These are phyloP conservation scores for Lochmaea capreae DNA, from an alignment of 2,888 invertebrate species.

Conservation along the genomic window DNA sequence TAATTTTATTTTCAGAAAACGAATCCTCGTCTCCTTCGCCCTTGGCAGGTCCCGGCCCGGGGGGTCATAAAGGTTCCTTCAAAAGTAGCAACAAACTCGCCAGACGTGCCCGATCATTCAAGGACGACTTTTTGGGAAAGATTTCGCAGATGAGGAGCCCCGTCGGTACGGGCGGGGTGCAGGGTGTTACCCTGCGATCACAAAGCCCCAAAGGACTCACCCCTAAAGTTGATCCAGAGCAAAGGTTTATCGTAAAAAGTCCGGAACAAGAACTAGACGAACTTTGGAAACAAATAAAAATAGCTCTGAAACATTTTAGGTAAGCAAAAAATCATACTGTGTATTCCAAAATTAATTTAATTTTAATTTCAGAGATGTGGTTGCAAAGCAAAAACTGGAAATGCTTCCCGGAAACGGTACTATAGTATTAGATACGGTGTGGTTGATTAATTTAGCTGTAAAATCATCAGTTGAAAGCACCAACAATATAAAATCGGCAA, in stretches of 20 bases:
- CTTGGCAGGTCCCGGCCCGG: conserved; percentile 66
- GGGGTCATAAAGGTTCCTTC: conserved; percentile 80
- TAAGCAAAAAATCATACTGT: conserved; percentile 22
- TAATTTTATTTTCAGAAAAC: conserved; percentile 56
- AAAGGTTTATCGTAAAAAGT: conserved; percentile 53
- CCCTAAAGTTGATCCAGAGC: conserved; percentile 49
- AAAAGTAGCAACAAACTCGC: conserved; percentile 85
- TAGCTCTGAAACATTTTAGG: conserved; percentile 86
- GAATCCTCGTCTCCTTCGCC: conserved; percentile 59
- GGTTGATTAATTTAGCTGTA: conserved; percentile 78
- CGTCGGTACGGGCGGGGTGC: conserved; percentile 39
- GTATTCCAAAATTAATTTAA: conserved; percentile 1
- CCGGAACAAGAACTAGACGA: conserved; percentile 58
- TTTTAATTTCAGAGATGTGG: conserved; percentile 83
- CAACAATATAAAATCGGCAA: conserved; percentile 80
- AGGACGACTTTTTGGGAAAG: conserved; percentile 90
- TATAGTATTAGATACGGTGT: conserved; percentile 91
- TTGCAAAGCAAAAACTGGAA: conserved; percentile 90
- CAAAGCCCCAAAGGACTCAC: conserved; percentile 66
- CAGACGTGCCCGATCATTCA: conserved; percentile 88
- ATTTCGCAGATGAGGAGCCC: conserved; percentile 91
- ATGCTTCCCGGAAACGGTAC: conserved; percentile 95
- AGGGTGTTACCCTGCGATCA: conserved; percentile 54
- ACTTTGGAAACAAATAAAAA: conserved; percentile 70
- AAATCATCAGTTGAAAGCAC: conserved; percentile 67